These are phyloP conservation scores for Atractosteus spatula DNA, from an alignment of 2,113 vertebrate species.

Conservation along the genomic window DNA sequence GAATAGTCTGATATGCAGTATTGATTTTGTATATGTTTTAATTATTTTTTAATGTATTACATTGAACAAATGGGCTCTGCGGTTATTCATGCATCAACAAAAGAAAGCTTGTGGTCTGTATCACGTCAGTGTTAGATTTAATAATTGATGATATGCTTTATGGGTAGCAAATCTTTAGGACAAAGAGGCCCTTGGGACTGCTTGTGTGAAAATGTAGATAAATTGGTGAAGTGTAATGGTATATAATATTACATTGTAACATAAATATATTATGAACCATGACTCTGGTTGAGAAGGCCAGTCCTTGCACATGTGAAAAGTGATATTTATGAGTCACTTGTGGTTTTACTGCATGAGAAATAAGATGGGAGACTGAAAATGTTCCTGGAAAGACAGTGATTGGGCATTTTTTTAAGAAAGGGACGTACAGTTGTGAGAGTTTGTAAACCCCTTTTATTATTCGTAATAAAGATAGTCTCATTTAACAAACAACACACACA, in stretches of 20 bases:
- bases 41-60: neutral
- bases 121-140: neutral
- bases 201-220: conserved; percentile 3
- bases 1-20: neutral
- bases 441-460: too few relatives aligned
- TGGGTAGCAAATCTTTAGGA: neutral
- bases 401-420: too few relatives aligned
- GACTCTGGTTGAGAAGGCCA: neutral
- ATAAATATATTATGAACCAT: conserved; percentile 3
- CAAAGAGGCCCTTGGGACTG: neutral
- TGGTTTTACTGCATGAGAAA: too few relatives aligned
- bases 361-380: too few relatives aligned
- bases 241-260: conserved; percentile 2
- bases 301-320: too few relatives aligned
- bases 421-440: too few relatives aligned
- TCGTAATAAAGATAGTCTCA: too few relatives aligned
- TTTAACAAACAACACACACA: too few relatives aligned
- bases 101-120: neutral
- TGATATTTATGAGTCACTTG: too few relatives aligned
- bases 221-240: conserved; percentile 3
- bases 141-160: conserved; percentile 11
- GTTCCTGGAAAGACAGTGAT: too few relatives aligned
- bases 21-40: neutral
- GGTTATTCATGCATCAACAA: neutral
- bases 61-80: neutral